Base-by-base conservation (phyloP, 2,113 vertebrate species). In the Nansenia antarctica region DNA sequence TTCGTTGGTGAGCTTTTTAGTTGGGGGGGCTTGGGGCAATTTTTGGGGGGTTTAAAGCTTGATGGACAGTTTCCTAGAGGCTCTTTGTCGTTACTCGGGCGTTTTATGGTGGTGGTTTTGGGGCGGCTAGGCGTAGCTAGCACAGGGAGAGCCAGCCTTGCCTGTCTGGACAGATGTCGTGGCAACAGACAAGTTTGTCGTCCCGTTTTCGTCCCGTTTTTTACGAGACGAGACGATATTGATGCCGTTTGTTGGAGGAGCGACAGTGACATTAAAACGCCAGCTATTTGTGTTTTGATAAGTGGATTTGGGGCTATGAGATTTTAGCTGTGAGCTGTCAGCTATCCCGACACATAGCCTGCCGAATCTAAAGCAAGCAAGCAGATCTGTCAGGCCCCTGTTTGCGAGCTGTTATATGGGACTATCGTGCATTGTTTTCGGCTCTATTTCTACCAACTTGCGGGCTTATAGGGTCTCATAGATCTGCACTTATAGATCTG, bases 61-160 rank as follows among this genome's bases (percentile, higher is more conserved):
- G 65, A 85, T 85, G 86, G 77, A 79, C 86, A 67, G 76, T 82
- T 74, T 70, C 69, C 73, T 79, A 70, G 84, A 73, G 62, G 75
- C 69, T 77, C 72, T 5, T 80, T 70, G 74, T 84, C 70, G 59
- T 63, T 85, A 85, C 82, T 76, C 78, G 80, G 88, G 84, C 82
- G 84, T 59, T 45, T 69, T 65, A 81, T 77, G 67, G 79, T 67
- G 78, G 73, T 73, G 84, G 84, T 82, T 83, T 83, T 81, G 76
- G 90, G 87, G 89, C 82, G 89, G 86, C 86, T 89, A 90, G 82
- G 74, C 68, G 67, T 49, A 61, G 74, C 80, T 82, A 85, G 81
- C 73, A 45, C 69, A 71, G 67, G 53, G 71, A 73, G 27, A 42
- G 45, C n/a, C n/a, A n/a, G n/a, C n/a, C n/a, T n/a, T n/a, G n/a